Evolutionary conservation across 2,113 vertebrate genomes (phyloP), one percentile per base, ranked within the genome.

Genomic region (Grallaria varia): DNA sequence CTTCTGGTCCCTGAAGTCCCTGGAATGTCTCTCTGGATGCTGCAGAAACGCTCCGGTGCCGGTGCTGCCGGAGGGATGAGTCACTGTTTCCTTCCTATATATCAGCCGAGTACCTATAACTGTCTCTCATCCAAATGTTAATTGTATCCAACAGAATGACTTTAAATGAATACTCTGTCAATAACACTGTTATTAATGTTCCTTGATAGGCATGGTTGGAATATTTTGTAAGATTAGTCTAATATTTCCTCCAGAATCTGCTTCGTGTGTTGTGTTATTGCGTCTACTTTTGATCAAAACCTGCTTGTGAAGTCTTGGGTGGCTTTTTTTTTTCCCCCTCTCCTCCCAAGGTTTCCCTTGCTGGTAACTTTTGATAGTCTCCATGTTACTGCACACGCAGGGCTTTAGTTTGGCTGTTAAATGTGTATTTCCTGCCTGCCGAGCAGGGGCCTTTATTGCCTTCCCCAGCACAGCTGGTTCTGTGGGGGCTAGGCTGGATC

Each of bases 151-250:
- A 96, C 95, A 96, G 94, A 96, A 93, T 92, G 93, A 92, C 83
- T 96, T 93, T 84, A 88, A 95, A 95, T 92, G 93, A 96, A 94
- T 68, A 84, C 92, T 88, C 95, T 97, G 96, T 92, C 96, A 95
- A 96, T 96, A 96, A 93, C 94, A 95, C 95, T 95, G 95, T 93
- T 96, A 97, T 96, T 97, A 96, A 89, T 93, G 85, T 78, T 93
- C 84, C 88, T 92, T 97, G 96, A 96, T 96, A 96, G 96, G 90
- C 93, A 95, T 2, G 63, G 82, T 75, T 93, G 84, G 94, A 95
- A 91, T 96, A 96, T 90, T 94, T 93, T 92, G 80, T 56, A 87
- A 91, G 96, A 96, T 86, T 69, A 64, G 79, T 60, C 86, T 90
- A 89, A 44, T 87, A 93, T 89, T 96, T 95, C 92, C 83, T 81